A percentile compares a stretch with the other conserved stretches of the same genome.
Conservation (phyloP, 2,113 vertebrate genomes). For the Ciconia boyciana region DNA sequence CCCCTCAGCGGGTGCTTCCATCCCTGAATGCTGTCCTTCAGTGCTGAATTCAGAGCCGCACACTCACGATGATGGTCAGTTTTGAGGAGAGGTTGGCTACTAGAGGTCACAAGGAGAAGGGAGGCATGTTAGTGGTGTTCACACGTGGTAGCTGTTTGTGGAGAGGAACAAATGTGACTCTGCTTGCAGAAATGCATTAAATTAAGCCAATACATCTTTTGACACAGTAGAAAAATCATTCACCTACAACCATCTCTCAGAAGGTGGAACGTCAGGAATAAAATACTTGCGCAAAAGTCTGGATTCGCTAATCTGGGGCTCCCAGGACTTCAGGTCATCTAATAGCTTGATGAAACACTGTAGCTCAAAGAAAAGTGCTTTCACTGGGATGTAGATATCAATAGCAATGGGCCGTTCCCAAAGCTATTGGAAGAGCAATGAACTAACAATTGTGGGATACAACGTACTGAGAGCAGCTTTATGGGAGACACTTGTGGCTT, state of each 20-base stretch:
- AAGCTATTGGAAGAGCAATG: constrained; percentile 2
- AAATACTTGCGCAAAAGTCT: neutral
- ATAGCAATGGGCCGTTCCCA: neutral
- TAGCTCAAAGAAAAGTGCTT: constrained; percentile 2
- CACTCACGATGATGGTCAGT: neutral
- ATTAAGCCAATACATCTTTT: constrained; percentile 27
- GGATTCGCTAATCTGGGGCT: constrained; percentile 8
- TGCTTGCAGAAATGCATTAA: constrained; percentile 4
- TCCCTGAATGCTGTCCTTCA: neutral
- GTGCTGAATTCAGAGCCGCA: neutral
- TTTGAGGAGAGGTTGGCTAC: neutral
- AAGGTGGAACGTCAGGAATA: neutral
- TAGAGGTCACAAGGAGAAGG: neutral
- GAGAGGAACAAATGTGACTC: neutral
- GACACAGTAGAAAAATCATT: neutral
- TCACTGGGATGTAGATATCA: neutral
- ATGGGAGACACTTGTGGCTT: neutral
- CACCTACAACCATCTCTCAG: neutral
- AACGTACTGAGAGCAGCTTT: neutral
- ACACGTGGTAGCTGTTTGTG: neutral
- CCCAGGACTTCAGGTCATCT: constrained; percentile 24
- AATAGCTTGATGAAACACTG: constrained; percentile 34
- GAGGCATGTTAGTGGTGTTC: neutral
- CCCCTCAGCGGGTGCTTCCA: neutral
- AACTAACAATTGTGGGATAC: neutral